Evolutionary conservation across 2,888 invertebrate genomes (phyloP).

Genomic region (Gisinianus flammeolus): DNA sequence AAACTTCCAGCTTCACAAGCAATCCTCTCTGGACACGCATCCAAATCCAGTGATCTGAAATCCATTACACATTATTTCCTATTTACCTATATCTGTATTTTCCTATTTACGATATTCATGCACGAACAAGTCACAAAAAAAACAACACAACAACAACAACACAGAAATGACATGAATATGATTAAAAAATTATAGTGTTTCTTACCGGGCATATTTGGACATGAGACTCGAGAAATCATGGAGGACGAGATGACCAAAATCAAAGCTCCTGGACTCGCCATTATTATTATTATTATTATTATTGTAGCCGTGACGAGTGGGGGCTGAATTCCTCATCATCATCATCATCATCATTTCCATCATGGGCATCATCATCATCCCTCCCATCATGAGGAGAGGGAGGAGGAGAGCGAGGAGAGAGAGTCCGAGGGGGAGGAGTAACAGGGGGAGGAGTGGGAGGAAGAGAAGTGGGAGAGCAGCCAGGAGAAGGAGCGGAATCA

Average conservation of each 20-base stretch:
- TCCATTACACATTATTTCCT: too few relatives aligned
- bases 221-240: not conserved
- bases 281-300: conserved; percentile 21
- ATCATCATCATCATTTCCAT: conserved; percentile 43
- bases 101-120: too few relatives aligned
- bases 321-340: conserved; percentile 29
- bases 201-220: not conserved
- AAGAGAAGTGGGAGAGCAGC: conserved; percentile 52
- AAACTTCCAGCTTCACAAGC: conserved; percentile 52
- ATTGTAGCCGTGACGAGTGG: conserved; percentile 38
- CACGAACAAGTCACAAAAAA: not conserved
- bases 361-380: conserved; percentile 46
- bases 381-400: conserved; percentile 48
- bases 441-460: conserved; percentile 51
- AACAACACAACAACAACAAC: not conserved
- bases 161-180: too few relatives aligned
- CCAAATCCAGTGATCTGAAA: conserved; percentile 56
- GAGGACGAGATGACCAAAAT: conserved; percentile 6
- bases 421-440: conserved; percentile 53
- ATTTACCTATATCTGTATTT: too few relatives aligned
- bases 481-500: conserved; percentile 46
- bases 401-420: conserved; percentile 53
- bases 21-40: conserved; percentile 54
- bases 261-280: conserved; percentile 43
- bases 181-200: not conserved